Base-by-base conservation (phyloP, 2,888 invertebrate species). In the Clostera curtula region DNA sequence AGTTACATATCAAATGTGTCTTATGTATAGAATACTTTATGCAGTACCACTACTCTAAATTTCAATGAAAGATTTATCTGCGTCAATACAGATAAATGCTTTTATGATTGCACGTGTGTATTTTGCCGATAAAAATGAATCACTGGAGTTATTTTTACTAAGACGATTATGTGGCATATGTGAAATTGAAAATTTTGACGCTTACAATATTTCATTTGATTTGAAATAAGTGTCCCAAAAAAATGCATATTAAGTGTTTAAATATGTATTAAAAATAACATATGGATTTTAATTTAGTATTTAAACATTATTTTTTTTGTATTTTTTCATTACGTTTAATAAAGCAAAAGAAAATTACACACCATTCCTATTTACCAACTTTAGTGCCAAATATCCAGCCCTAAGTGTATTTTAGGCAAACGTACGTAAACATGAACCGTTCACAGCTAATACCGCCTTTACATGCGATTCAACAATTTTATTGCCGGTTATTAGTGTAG, bases 391-490 rank as follows among this genome's bases (percentile, higher is more conserved):
- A n/a, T n/a, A n/a, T n/a, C n/a, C n/a, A n/a, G n/a, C n/a, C n/a
- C 58, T 62, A 66, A 68, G n/a, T n/a, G n/a, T n/a, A n/a, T 65
- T 65, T 61, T 54, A 66, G 66, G 64, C 72, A 70, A 66, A 70
- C 65, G 55, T 65, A 61, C 60, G 62, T 57, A 72, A 76, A 72
- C 66, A 76, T 69, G 61, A 66, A 69, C 56, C 51, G 57, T 67
- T 71, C 72, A 68, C 68, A 59, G 72, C 62, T 79, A 80, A 82
- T 79, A 75, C 66, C 74, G 68, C 69, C 63, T 64, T 74, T 74
- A 74, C 79, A 79, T 77, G 77, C 79, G 71, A 79, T 79, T 68
- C 66, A 61, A 74, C 73, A 74, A 82, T 79, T 82, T 79, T 70
- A 80, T 79, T 80, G 65, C 62, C 48, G 61, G 67, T 67, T 74